Percentiles rank a stretch among this genome's conserved stretches.
phyloP scores from a whole-genome alignment of 2,888 invertebrate species.

The Lithophane semibrunnea region DNA sequence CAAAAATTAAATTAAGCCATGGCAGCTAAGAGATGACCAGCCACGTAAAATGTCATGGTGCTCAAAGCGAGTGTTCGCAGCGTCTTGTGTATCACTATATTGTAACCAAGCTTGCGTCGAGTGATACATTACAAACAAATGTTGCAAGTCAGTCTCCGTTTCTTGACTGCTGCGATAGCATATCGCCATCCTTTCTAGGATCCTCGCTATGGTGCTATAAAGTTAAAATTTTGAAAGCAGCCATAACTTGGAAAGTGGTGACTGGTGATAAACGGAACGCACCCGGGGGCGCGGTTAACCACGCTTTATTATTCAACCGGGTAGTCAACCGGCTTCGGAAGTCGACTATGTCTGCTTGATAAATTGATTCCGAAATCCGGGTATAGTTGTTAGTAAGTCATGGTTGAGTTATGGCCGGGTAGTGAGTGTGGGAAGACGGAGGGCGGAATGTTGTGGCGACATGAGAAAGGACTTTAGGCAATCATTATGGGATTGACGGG shows the following conservation, averaged over 20 bases:
- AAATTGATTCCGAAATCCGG: conserved; percentile 59
- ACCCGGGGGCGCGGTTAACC: conserved; percentile 53
- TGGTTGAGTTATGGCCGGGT: conserved; percentile 37
- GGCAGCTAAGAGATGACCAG: too few relatives aligned
- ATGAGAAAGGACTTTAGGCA: not conserved
- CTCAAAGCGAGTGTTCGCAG: too few relatives aligned
- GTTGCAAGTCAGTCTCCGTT: too few relatives aligned
- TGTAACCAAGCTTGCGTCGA: too few relatives aligned
- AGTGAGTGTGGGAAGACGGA: not conserved
- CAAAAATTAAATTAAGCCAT: too few relatives aligned
- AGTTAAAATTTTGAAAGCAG: conserved; percentile 46
- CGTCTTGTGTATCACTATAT: too few relatives aligned
- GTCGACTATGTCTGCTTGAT: conserved; percentile 54
- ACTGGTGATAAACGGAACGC: conserved; percentile 52
- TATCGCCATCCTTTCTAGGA: not conserved
- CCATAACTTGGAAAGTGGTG: conserved; percentile 46
- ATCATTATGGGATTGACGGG: too few relatives aligned
- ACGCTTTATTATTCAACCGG: conserved; percentile 59
- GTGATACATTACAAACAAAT: too few relatives aligned
- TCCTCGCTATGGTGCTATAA: conserved; percentile 40
- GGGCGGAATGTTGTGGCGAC: conserved; percentile 20
- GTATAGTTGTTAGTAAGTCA: conserved; percentile 30
- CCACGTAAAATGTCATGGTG: too few relatives aligned
- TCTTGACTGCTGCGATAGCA: not conserved
- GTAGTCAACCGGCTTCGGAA: conserved; percentile 46